Base-by-base conservation (phyloP, 2,888 invertebrate species). In the Meiosimyza decipiens region DNA sequence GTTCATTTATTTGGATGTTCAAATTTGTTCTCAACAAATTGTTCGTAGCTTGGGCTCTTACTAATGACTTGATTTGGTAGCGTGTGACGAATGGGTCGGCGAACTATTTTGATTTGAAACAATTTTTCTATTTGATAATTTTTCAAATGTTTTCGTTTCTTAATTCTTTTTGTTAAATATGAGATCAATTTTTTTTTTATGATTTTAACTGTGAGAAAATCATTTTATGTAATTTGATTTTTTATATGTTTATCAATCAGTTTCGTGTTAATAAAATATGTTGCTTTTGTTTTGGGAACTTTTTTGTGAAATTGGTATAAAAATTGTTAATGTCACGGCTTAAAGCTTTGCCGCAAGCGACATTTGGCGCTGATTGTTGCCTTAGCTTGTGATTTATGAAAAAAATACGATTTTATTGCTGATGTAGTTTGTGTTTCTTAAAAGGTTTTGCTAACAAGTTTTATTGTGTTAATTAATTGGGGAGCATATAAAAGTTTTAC, bases 71-170 rank as follows among this genome's bases (percentile, higher is more conserved):
- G 40, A 40, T 40, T 7, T 40, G 40, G 40, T 9, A 28, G 33
- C 59, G 59, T 33, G 59, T 13, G 59, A 60, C 59, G 22, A 60
- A 60, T 60, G 22, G 59, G 59, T 60, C 59, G 33, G 28, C 59
- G 59, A 28, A 28, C 59, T 59, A 22, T 22, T 18, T 18, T 12
- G 55, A 55, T 16, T 40, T 40, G 9, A 7, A 3, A 55, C 2
- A 18, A 22, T 18, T 55, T 22, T 55, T 55, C 55, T 22, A 55
- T 55, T 55, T n/a, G 55, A 16, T 22, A 18, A 22, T 22, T 55
- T 55, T 55, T 22, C 55, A 22, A 54, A 55, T 55, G 55, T 55
- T 18, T 18, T 57, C 4, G 2, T 16, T 55, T 11, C 5, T 57
- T 57, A 16, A 33, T 57, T 18, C 28, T 6, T 40, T 18, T 18